Conservation (phyloP, 2,113 vertebrate genomes). For the Pterophyllum scalare region DNA sequence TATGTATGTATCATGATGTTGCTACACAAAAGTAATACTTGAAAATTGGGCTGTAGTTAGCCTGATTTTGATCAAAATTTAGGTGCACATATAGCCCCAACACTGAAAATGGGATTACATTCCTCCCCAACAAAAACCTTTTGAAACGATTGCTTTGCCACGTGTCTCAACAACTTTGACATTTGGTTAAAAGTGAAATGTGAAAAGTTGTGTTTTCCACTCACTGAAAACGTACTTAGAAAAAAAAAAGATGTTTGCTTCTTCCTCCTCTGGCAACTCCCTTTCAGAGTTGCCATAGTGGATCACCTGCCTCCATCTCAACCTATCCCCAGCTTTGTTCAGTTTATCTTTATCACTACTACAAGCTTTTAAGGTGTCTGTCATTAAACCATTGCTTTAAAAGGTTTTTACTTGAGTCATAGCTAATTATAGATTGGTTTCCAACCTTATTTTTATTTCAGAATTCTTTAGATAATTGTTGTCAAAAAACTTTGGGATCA, state of each 20-base stretch:
- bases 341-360: too few species aligned
- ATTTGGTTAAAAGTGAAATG: background rate
- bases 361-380: too few species aligned
- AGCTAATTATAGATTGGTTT: background rate
- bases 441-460: background rate
- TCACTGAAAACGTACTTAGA: background rate
- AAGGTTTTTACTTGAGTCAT: background rate
- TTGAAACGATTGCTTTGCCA: background rate
- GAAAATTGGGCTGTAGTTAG: background rate
- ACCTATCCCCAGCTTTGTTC: too few species aligned
- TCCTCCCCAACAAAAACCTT: background rate
- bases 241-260: too few species aligned
- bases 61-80: background rate
- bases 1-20: background rate
- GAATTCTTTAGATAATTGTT: background rate
- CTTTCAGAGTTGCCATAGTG: fast-evolving
- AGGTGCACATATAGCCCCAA: background rate
- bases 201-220: background rate
- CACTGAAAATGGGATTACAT: background rate
- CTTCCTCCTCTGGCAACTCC: too few species aligned
- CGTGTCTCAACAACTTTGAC: background rate
- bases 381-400: too few species aligned
- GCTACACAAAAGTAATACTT: background rate
- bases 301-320: background rate
- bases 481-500: background rate